phyloP scores from a whole-genome alignment of 2,888 invertebrate species.

The Calameuta pallipes region DNA sequence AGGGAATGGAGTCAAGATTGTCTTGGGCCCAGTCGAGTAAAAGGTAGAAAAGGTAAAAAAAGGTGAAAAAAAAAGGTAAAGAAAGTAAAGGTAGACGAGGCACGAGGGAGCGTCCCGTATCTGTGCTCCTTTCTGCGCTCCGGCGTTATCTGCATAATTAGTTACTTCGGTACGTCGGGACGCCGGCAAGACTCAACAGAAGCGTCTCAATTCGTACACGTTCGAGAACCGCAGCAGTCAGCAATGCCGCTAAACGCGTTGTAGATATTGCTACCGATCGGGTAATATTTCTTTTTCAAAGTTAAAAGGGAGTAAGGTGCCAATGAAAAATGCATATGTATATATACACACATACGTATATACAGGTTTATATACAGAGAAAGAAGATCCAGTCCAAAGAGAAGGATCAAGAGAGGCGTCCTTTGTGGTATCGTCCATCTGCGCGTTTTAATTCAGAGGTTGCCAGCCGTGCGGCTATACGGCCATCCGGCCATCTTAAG shows the following conservation, averaged over 20 bases:
- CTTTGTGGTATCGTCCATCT: conserved; percentile 40
- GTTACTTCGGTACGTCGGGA: conserved; percentile 44
- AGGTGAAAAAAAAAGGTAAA: conserved; percentile 4
- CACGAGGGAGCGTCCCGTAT: conserved; percentile 39
- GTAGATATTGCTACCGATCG: conserved; percentile 39
- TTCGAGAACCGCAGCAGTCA: neutral
- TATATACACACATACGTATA: neutral
- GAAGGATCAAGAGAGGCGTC: conserved; percentile 14
- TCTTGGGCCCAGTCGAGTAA: neutral
- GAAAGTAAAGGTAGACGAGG: conserved; percentile 29
- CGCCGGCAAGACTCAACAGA: conserved; percentile 31
- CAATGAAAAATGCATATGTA: neutral
- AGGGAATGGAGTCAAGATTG: neutral
- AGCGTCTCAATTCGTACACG: conserved; percentile 51
- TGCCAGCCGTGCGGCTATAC: conserved; percentile 9
- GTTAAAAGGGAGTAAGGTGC: conserved; percentile 6
- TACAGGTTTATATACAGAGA: neutral
- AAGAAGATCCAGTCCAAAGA: conserved; percentile 6
- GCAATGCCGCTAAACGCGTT: conserved; percentile 17
- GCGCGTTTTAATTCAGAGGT: conserved; percentile 39
- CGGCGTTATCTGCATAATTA: conserved; percentile 57
- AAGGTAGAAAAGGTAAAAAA: conserved; percentile 6
- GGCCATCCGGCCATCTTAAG: neutral
- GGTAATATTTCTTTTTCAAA: conserved; percentile 31
- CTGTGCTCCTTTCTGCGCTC: conserved; percentile 44